Evolutionary conservation across 1,140 invertebrate species (phyloP).

Genomic region (Ostrea denselamellosa): DNA sequence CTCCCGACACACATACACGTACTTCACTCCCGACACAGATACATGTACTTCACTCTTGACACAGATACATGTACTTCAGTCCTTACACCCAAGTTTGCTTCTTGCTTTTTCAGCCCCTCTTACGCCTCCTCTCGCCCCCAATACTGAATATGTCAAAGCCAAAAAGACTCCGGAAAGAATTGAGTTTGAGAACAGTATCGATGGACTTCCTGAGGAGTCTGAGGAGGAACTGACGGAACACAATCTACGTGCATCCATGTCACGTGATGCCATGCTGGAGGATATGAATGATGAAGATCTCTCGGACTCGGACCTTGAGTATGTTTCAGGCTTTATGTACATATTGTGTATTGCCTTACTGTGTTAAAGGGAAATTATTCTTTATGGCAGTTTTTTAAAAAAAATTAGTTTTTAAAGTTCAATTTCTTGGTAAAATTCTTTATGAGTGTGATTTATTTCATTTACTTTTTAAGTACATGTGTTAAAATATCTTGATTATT

Average conservation of each 20-base stretch:
- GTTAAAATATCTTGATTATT: background rate
- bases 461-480: background rate
- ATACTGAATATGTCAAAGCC: slow-evolving; percentile 52
- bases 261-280: slow-evolving; percentile 80
- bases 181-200: slow-evolving; percentile 86
- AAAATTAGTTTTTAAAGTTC: background rate
- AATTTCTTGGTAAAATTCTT: no score
- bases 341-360: background rate
- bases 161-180: slow-evolving; percentile 88
- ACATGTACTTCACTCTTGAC: no score
- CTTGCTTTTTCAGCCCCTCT: slow-evolving; percentile 51
- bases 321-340: slow-evolving; percentile 45
- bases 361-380: background rate
- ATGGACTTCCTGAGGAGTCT: slow-evolving; percentile 79
- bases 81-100: no score
- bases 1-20: no score
- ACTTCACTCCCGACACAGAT: no score
- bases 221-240: slow-evolving; percentile 82
- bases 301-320: slow-evolving; percentile 63
- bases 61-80: no score
- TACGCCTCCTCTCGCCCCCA: slow-evolving; percentile 59
- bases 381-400: background rate
- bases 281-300: slow-evolving; percentile 93
- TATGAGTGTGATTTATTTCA: background rate
- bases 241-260: slow-evolving; percentile 72